Conservation (phyloP, 2,113 vertebrate species). For the Entomyzon cyanotis region DNA sequence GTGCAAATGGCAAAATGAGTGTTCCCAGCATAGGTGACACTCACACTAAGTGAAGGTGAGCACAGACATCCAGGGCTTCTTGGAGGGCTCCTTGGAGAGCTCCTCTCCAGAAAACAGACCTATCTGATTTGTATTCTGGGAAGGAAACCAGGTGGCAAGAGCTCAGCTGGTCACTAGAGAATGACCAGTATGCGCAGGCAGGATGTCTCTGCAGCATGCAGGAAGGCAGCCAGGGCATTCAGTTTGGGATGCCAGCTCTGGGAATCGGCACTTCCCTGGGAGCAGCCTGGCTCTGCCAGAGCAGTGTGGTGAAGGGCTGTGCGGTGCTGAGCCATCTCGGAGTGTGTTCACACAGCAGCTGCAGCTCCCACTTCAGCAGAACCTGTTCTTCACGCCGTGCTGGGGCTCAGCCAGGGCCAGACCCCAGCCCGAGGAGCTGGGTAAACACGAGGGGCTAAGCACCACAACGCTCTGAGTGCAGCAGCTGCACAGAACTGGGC, state of each 20-base stretch:
- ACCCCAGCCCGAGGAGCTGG: neutral
- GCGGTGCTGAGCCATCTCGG: neutral
- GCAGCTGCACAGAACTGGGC: neutral
- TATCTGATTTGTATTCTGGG: neutral
- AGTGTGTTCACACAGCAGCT: neutral
- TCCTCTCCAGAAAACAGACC: neutral
- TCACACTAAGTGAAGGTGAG: neutral
- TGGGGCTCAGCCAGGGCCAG: neutral
- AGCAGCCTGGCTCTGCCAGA: neutral
- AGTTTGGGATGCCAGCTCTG: neutral
- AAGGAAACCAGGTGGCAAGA: neutral
- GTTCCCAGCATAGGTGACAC: neutral
- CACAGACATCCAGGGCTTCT: neutral
- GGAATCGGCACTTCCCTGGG: neutral
- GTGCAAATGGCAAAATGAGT: neutral
- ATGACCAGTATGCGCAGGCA: neutral
- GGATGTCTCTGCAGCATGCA: neutral
- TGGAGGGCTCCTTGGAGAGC: neutral
- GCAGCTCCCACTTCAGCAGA: neutral
- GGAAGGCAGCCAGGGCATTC: neutral
- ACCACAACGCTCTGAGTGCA: neutral
- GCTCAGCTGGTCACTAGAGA: neutral
- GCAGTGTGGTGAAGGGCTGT: neutral
- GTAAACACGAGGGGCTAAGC: neutral
- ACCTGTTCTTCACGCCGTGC: neutral